Evolutionary conservation across 2,113 vertebrate species (phyloP).

Genomic region (Tenrec ecaudatus): DNA sequence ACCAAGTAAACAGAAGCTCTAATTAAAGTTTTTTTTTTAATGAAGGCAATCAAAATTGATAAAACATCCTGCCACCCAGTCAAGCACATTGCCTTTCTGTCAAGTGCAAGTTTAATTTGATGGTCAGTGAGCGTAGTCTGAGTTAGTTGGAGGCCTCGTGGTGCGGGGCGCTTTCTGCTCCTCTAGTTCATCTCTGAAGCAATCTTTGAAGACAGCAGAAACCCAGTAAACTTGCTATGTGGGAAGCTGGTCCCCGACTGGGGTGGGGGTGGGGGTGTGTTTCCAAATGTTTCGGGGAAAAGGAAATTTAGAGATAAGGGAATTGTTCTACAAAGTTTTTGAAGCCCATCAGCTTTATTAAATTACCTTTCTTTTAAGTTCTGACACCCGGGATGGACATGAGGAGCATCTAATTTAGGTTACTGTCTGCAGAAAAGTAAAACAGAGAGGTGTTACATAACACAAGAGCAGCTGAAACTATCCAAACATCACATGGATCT

Average conservation of each 20-base stretch:
- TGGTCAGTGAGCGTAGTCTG: slow-evolving; percentile 61
- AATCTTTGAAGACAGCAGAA: neutral
- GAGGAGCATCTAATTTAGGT: slow-evolving; percentile 68
- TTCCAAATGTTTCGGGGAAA: too few species aligned
- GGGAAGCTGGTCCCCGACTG: neutral
- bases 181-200: neutral
- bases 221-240: neutral
- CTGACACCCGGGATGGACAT: slow-evolving; percentile 49
- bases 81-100: slow-evolving; percentile 53
- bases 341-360: slow-evolving; percentile 34
- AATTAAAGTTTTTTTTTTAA: slow-evolving; percentile 74
- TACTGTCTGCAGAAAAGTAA: slow-evolving; percentile 58
- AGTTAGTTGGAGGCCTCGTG: neutral
- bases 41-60: slow-evolving; percentile 76
- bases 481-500: slow-evolving; percentile 37
- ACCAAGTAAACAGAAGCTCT: slow-evolving; percentile 78
- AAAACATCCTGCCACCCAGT: slow-evolving; percentile 34
- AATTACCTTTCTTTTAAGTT: slow-evolving; percentile 60
- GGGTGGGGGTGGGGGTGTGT: too few species aligned
- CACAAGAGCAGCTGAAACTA: slow-evolving; percentile 47
- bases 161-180: neutral
- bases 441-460: slow-evolving; percentile 55
- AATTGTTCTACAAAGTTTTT: too few species aligned
- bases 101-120: slow-evolving; percentile 56
- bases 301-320: too few species aligned